Percentiles rank a stretch among this genome's conserved stretches.
phyloP scores from a whole-genome alignment of 2,888 invertebrate species.

The Neocrepidodera transversa region DNA sequence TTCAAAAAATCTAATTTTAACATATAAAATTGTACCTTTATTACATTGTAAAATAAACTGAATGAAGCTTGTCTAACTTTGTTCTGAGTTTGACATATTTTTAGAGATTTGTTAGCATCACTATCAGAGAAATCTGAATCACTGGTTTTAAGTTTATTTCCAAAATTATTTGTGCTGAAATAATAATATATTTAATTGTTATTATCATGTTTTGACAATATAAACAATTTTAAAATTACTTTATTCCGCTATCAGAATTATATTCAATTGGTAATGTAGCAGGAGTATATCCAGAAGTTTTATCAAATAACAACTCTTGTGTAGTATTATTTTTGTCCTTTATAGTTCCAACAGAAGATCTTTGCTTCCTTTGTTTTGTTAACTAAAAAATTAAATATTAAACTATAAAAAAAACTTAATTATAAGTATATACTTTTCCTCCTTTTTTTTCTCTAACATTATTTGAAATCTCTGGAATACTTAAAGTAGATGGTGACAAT shows the following conservation, averaged over 20 bases:
- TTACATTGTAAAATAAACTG: slow-evolving; percentile 65
- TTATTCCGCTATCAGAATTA: slow-evolving; percentile 36
- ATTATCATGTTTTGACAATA: background rate
- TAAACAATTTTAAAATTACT: slow-evolving; percentile 20
- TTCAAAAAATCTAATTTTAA: slow-evolving; percentile 1
- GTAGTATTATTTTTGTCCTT: slow-evolving; percentile 35
- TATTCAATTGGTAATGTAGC: slow-evolving; percentile 38
- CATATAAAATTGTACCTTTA: slow-evolving; percentile 51
- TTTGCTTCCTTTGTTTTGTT: slow-evolving; percentile 50
- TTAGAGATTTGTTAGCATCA: slow-evolving; percentile 61
- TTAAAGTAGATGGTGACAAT: slow-evolving; percentile 68
- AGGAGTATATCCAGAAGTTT: slow-evolving; percentile 40
- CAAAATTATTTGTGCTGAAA: slow-evolving; percentile 21
- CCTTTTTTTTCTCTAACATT: slow-evolving; percentile 61
- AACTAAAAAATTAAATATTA: slow-evolving; percentile 39
- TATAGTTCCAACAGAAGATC: slow-evolving; percentile 38
- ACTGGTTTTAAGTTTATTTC: slow-evolving; percentile 61
- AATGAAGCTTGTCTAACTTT: slow-evolving; percentile 74
- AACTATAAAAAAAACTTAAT: background rate
- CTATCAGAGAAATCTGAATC: slow-evolving; percentile 75
- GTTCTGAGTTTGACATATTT: slow-evolving; percentile 60
- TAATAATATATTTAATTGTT: slow-evolving; percentile 2
- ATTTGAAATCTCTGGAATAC: slow-evolving; percentile 62
- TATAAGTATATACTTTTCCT: slow-evolving; percentile 65
- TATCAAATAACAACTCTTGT: slow-evolving; percentile 34